Evolutionary conservation across 1,140 invertebrate genomes (phyloP).

Genomic region (Macrobrachium nipponense): DNA sequence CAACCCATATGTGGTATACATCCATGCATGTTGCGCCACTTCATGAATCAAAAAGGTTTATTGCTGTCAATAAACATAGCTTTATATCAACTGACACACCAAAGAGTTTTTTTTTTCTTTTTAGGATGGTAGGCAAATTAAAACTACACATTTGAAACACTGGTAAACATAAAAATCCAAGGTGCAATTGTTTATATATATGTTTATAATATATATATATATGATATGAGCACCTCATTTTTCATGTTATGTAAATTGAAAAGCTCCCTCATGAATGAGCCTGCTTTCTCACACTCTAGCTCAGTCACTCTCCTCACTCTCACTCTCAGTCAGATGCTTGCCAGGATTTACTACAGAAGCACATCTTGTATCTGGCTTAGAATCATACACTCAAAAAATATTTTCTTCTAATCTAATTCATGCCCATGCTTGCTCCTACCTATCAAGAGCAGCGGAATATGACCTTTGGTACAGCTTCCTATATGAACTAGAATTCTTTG

Average conservation of each 20-base stretch:
- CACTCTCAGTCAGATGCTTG: slow-evolving; percentile 34
- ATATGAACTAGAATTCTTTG: slow-evolving; percentile 49
- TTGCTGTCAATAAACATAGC: slow-evolving; percentile 59
- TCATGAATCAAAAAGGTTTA: slow-evolving; percentile 45
- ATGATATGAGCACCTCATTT: slow-evolving; percentile 44
- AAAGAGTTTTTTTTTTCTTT: slow-evolving; percentile 39
- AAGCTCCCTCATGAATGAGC: slow-evolving; percentile 34
- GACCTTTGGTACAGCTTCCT: slow-evolving; percentile 36
- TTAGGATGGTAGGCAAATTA: slow-evolving; percentile 49
- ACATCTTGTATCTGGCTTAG: slow-evolving; percentile 18
- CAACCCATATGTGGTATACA: slow-evolving; percentile 26
- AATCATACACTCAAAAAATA: slow-evolving; percentile 24
- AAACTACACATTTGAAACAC: slow-evolving; percentile 48
- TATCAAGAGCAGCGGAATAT: slow-evolving; percentile 20
- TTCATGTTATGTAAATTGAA: slow-evolving; percentile 49
- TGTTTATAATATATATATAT: too few species aligned
- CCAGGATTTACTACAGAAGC: slow-evolving; percentile 33
- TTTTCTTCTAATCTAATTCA: slow-evolving; percentile 21
- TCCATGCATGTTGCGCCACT: slow-evolving; percentile 16
- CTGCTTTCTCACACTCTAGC: too few species aligned
- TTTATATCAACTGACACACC: slow-evolving; percentile 54
- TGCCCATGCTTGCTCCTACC: slow-evolving; percentile 22
- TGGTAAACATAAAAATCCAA: slow-evolving; percentile 48
- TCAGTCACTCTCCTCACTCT: slow-evolving; percentile 2
- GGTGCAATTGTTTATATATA: slow-evolving; percentile 43